A percentile compares a stretch with the other conserved stretches of the same genome.
Conservation (phyloP, 1,140 invertebrate genomes). For the Leptopilina clavipes region DNA sequence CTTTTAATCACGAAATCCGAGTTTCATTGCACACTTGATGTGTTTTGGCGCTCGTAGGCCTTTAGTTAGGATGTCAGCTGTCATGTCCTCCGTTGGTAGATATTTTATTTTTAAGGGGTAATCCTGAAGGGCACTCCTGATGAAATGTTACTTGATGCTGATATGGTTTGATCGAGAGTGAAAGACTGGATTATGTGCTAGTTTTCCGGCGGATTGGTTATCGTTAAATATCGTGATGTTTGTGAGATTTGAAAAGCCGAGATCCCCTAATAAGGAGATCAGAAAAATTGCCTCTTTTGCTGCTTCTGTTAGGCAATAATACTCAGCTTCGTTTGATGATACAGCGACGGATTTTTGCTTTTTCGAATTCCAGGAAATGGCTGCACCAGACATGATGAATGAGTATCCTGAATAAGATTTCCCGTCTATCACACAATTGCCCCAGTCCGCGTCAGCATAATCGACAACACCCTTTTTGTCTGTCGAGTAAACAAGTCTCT, state of each 20-base stretch:
- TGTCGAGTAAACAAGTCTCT: not conserved
- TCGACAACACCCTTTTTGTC: not conserved
- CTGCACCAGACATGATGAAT: not conserved
- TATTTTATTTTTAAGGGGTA: not conserved
- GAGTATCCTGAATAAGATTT: not conserved
- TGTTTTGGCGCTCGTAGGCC: not conserved
- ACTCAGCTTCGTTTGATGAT: conserved; percentile 50
- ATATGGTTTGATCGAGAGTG: conserved; percentile 57
- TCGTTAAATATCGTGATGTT: conserved; percentile 46
- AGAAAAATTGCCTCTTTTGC: conserved; percentile 45
- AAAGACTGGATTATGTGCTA: conserved; percentile 61
- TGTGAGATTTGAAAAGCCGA: not conserved
- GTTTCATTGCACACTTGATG: no score
- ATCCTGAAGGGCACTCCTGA: not conserved
- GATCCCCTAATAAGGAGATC: conserved; percentile 35
- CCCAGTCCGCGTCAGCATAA: not conserved
- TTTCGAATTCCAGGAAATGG: conserved; percentile 16
- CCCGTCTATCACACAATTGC: not conserved
- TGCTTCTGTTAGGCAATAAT: conserved; percentile 46
- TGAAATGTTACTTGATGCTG: conserved; percentile 51
- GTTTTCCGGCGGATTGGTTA: conserved; percentile 62
- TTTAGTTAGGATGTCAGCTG: not conserved
- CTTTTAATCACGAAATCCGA: not conserved
- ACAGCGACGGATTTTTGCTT: conserved; percentile 52
- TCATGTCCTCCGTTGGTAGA: not conserved